Conservation (phyloP, 2,888 invertebrate genomes). For the Troilus luridus region DNA sequence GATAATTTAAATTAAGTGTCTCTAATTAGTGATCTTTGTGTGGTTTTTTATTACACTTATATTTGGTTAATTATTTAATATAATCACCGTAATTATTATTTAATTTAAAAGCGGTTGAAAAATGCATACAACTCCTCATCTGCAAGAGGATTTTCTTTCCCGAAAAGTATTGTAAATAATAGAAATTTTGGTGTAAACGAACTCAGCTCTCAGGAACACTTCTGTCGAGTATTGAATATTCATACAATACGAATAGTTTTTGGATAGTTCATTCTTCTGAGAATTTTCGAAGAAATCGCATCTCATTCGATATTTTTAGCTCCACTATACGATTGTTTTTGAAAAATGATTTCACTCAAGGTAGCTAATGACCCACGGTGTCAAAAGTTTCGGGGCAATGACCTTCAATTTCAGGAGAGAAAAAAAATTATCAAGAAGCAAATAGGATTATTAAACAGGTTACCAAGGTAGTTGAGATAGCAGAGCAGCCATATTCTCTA, state of each 20-base stretch:
- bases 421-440: slow-evolving; percentile 28
- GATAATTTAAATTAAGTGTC: too few species aligned
- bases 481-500: not conserved
- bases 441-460: slow-evolving; percentile 1
- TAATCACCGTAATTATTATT: too few species aligned
- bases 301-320: not conserved
- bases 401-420: not conserved
- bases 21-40: too few species aligned
- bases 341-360: not conserved
- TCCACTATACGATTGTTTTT: not conserved
- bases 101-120: too few species aligned
- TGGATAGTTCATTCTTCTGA: not conserved
- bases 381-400: not conserved
- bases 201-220: not conserved
- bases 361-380: not conserved
- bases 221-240: not conserved
- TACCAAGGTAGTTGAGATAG: not conserved
- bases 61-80: too few species aligned
- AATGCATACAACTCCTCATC: too few species aligned
- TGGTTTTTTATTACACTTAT: too few species aligned
- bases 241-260: not conserved
- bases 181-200: not conserved
- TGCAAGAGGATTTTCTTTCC: too few species aligned
- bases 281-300: not conserved
- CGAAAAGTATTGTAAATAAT: not conserved